Percentiles rank a stretch among this genome's conserved stretches.
phyloP scores from a whole-genome alignment of 2,113 vertebrate genomes.

The Pseudorectes ferrugineus region DNA sequence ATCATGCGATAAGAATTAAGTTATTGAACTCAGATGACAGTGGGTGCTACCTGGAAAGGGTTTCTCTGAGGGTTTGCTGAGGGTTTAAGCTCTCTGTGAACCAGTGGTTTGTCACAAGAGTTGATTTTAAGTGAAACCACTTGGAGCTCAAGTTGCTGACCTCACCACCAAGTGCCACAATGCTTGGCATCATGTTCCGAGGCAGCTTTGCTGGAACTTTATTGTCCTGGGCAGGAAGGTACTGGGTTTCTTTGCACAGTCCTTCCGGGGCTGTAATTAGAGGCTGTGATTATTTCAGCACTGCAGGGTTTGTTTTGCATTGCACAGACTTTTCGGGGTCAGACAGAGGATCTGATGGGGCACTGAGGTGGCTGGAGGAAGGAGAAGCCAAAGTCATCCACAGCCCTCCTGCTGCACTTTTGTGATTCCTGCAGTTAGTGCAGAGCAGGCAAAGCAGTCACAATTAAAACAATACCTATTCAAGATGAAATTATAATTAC shows the following conservation, averaged over 20 bases:
- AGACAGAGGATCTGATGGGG: not conserved
- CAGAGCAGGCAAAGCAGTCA: not conserved
- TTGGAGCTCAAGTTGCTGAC: not conserved
- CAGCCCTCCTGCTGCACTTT: not conserved
- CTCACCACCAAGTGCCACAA: not conserved
- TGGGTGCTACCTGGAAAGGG: not conserved
- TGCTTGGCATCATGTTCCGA: not conserved
- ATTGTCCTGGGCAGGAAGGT: rapidly evolving
- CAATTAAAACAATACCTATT: conserved; percentile 1
- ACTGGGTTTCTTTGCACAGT: not conserved
- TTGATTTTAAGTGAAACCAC: not conserved
- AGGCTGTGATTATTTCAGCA: not conserved
- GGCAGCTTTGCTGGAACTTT: not conserved
- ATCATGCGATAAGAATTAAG: not conserved
- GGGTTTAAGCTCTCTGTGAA: not conserved
- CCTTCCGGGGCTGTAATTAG: not conserved
- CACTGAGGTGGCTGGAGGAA: not conserved
- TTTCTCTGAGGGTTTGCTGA: not conserved
- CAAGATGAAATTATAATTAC: not conserved
- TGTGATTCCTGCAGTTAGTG: not conserved
- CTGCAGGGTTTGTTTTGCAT: not conserved
- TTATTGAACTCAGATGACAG: not conserved
- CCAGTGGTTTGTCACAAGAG: not conserved
- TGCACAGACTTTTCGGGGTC: not conserved
- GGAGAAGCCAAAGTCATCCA: not conserved